phyloP scores from a whole-genome alignment of 1,140 invertebrate species.

The Matsumurasca onukii region DNA sequence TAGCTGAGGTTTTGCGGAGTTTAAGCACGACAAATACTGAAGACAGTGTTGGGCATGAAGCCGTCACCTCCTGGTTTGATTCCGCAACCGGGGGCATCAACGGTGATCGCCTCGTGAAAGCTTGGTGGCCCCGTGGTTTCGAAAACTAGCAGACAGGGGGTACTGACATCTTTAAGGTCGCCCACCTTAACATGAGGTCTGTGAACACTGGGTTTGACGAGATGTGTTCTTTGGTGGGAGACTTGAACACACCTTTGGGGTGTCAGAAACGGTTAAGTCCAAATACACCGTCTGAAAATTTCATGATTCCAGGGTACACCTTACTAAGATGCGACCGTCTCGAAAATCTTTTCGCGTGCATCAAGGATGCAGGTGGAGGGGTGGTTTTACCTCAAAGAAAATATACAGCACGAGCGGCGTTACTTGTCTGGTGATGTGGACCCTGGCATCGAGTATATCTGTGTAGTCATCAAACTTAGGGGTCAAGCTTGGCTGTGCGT shows the following conservation, averaged over 20 bases:
- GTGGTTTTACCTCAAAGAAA: no score
- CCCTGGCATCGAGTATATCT: neutral
- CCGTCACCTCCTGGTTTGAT: neutral
- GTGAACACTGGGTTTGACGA: neutral
- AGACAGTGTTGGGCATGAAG: neutral
- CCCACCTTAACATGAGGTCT: neutral
- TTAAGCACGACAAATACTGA: no score
- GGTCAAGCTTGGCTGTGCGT: neutral
- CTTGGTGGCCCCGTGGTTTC: neutral
- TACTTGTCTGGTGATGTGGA: neutral
- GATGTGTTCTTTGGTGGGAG: no score
- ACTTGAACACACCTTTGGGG: neutral
- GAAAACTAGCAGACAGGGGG: neutral
- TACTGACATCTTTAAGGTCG: neutral
- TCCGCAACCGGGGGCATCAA: neutral
- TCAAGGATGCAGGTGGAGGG: neutral
- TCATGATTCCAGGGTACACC: neutral
- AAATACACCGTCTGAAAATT: neutral
- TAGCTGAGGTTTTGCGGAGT: neutral
- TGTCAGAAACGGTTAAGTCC: no score
- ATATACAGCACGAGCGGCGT: no score
- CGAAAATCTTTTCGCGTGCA: neutral
- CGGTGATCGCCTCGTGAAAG: neutral
- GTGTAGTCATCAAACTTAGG: neutral
- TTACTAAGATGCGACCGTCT: neutral